Conservation (phyloP, 1,140 invertebrate species). For the Papilio polyxenes region DNA sequence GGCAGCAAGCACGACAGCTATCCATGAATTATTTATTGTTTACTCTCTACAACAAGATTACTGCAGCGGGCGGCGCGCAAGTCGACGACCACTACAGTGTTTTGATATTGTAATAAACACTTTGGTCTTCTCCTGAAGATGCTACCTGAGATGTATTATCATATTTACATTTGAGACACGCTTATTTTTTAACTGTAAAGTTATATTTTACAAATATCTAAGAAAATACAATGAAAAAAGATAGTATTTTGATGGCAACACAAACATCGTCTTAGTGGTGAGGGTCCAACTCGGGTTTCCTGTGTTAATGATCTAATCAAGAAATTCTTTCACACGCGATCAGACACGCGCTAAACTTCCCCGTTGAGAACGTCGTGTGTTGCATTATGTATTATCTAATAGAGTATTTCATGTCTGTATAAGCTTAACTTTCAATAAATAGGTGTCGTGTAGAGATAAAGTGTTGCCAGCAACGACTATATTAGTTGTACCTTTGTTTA, state of each 20-base stretch:
- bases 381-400: conserved; percentile 5
- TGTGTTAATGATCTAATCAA: conserved; percentile 1
- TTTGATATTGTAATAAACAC: neutral
- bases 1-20: neutral
- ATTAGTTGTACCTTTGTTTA: no score
- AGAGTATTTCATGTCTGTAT: neutral
- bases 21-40: neutral
- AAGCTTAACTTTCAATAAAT: neutral
- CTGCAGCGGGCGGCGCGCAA: neutral
- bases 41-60: neutral
- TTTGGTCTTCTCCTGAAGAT: neutral
- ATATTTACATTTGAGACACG: neutral
- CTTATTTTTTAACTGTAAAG: neutral
- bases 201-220: neutral
- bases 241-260: neutral
- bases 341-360: neutral
- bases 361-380: neutral
- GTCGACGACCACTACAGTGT: neutral
- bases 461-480: neutral
- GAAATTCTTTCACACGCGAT: neutral
- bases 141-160: neutral
- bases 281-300: neutral
- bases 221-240: neutral
- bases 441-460: neutral
- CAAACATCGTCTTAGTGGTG: neutral